Base-by-base conservation (phyloP, 1,140 invertebrate species). In the Steinernema feltiae region DNA sequence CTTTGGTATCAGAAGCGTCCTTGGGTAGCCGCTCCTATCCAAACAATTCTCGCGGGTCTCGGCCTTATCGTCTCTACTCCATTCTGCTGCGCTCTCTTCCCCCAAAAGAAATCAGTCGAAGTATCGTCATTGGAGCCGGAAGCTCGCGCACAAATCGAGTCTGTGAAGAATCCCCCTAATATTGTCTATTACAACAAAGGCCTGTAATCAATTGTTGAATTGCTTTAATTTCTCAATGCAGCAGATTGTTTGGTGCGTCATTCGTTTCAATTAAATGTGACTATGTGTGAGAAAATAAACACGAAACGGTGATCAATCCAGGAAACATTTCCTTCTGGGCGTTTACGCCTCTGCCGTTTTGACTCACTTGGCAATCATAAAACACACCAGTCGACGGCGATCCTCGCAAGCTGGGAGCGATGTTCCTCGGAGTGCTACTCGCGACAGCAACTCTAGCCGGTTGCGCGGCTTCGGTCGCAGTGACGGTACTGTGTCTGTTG, bases 51-150 rank as follows among this genome's bases (percentile, higher is more conserved):
- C 7, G 76, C 71, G 27, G 82, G 82, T 0, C 18, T 83, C n/a
- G 69, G 74, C 32, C 69, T 82, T 0, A n/a, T 79, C 17, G 75
- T 82, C 72, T 69, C 82, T n/a, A 82, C 82, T 12, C 84, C 84
- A 21, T 71, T 85, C 1, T 86, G 84, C 70, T 85, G 84, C 75
- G 84, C 84, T 12, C 71, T 85, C 32, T 85, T 85, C 53, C 82
- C 85, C 32, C 84, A 85, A 32, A 72, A 76, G 17, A 70, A 48
- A 32, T 76, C 30, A 31, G 32, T 79, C 63, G 18, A 41, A 17
- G 48, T 30, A 48, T 29, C 73, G 1, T 48, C 15, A 30, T 29
- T 78, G 1, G 77, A 78, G 32, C 17, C 69, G 46, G 18, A 30
- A 0, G 71, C 74, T 0, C 74, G 71, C 69, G 32, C 35, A 30